phyloP scores from a whole-genome alignment of 2,888 invertebrate species.

The Asteroscopus sphinx region DNA sequence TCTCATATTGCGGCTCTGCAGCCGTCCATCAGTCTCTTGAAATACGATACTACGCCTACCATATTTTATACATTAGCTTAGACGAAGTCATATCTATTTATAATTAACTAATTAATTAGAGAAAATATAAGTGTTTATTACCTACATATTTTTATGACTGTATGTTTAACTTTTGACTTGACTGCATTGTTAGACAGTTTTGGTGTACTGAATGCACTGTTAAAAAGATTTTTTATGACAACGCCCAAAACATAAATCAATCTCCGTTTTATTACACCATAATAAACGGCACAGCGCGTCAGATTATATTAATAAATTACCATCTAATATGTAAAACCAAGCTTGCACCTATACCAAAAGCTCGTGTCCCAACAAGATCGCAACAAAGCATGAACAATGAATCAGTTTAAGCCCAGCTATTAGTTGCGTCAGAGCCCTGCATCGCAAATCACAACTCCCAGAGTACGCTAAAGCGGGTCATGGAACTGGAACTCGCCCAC shows the following conservation, averaged over 20 bases:
- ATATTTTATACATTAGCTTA: slow-evolving; percentile 35
- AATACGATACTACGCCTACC: slow-evolving; percentile 34
- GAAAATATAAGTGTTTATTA: slow-evolving; percentile 31
- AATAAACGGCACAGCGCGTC: slow-evolving; percentile 23
- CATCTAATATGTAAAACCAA: neutral
- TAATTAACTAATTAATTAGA: too few species aligned
- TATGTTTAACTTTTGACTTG: slow-evolving; percentile 9
- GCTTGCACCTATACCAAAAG: slow-evolving; percentile 2
- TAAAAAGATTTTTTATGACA: slow-evolving; percentile 23
- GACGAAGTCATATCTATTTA: slow-evolving; percentile 10
- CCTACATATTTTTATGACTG: slow-evolving; percentile 15
- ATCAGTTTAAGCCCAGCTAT: slow-evolving; percentile 48
- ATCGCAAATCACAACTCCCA: slow-evolving; percentile 64
- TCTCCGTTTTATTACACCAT: slow-evolving; percentile 25
- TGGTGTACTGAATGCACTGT: slow-evolving; percentile 10
- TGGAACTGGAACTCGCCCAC: slow-evolving; percentile 75
- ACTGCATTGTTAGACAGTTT: too few species aligned
- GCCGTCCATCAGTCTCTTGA: slow-evolving; percentile 42
- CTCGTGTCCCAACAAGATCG: slow-evolving; percentile 5
- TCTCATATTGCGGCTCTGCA: slow-evolving; percentile 61
- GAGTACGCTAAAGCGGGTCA: slow-evolving; percentile 72
- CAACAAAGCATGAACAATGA: slow-evolving; percentile 43
- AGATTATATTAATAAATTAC: slow-evolving; percentile 17
- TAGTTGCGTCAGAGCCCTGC: slow-evolving; percentile 59
- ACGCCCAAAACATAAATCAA: slow-evolving; percentile 33